Evolutionary conservation across 2,888 invertebrate genomes (phyloP), one percentile per base, ranked within the genome.

Genomic region (Acrobasis repandana): DNA sequence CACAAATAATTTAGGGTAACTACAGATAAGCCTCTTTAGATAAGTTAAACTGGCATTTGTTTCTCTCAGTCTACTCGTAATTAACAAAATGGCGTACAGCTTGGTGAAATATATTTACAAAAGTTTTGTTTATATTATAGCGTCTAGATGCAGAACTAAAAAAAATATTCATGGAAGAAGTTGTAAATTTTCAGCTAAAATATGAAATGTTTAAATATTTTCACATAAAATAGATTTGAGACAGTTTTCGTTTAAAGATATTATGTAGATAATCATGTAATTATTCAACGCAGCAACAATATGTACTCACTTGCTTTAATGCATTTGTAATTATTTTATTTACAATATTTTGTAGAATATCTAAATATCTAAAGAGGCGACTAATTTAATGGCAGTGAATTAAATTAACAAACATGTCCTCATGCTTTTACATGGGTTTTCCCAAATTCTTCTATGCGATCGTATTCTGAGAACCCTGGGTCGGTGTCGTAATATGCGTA

Each of bases 401-500:
- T 74, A 68, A 68, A 67, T 70, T 75, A 69, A 72, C 67, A 65
- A 65, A 63, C 56, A 64, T 67, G 67, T 62, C 64, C 61, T 85
- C 85, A 90, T 70, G 79, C 83, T 81, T 86, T 84, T 76, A 82
- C 80, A 74, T 90, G 88, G 73, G 94, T 94, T 89, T 93, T 95
- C 71, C 94, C 93, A 70, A 95, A 94, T 79, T 95, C 95, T 76
- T 93, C 93, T 85, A 94, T 93, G 69, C 93, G 87, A 63, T 93
- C 93, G 69, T 93, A 93, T 77, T 93, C 93, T 47, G 93, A 80
- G 72, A 94, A 93, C 49, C 93, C 93, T 14, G 90, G 88, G 57
- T 94, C 94, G 61, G 95, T 94, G 79, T 97, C 97, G 75, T 97
- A 97, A 77, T 97, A 97, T 5, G 97, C 97, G 75, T 97, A 97